phyloP scores from a whole-genome alignment of 1,140 invertebrate species.

The Drosophila arizonae region DNA sequence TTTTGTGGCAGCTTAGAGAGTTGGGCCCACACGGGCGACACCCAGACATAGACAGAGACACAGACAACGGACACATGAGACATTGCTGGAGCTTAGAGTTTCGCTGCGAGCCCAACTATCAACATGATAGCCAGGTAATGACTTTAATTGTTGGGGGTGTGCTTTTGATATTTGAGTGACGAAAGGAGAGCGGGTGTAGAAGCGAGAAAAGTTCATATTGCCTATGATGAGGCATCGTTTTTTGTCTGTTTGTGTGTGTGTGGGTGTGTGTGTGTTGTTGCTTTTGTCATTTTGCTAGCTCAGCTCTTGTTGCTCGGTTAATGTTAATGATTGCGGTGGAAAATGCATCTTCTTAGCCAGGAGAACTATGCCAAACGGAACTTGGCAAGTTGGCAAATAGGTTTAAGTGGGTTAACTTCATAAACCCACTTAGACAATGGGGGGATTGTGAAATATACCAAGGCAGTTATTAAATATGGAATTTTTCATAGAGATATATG shows the following conservation, averaged over 20 bases:
- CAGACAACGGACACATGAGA: slow-evolving; percentile 51
- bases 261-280: slow-evolving; percentile 4
- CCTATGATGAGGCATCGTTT: slow-evolving; percentile 23
- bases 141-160: slow-evolving; percentile 59
- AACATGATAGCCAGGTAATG: slow-evolving; percentile 72
- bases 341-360: background rate
- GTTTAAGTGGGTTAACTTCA: slow-evolving; percentile 2
- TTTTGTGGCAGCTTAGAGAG: slow-evolving; percentile 64
- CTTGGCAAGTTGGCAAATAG: background rate
- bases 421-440: background rate
- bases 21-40: slow-evolving; percentile 26
- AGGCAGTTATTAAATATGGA: too few relatives aligned
- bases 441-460: background rate
- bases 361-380: background rate
- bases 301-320: slow-evolving; percentile 19
- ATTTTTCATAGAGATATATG: background rate
- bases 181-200: background rate
- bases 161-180: slow-evolving; percentile 17
- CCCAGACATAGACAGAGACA: background rate
- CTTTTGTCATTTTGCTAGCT: background rate
- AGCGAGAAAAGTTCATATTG: slow-evolving; percentile 27
- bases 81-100: slow-evolving; percentile 35
- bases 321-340: slow-evolving; percentile 16
- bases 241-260: background rate
- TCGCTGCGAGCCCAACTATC: slow-evolving; percentile 45